Conservation (phyloP, 1,140 invertebrate species). For the Bilobella aurantiaca region DNA sequence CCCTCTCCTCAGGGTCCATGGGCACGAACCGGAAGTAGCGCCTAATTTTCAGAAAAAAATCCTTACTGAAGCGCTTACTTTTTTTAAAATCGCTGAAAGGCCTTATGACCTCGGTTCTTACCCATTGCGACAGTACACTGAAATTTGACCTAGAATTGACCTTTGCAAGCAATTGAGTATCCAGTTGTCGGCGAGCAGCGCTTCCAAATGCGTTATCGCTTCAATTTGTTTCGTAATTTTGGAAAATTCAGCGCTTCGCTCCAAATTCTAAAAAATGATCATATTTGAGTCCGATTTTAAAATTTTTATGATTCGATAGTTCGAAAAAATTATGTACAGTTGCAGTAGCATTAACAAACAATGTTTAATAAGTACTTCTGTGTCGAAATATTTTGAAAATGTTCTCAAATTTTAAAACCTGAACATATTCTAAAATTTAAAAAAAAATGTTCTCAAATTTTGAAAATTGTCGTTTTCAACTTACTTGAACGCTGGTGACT, state of each 20-base stretch:
- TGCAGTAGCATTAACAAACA: too few species aligned
- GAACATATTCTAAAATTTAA: too few species aligned
- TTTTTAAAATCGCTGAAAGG: neutral
- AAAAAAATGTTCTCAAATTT: too few species aligned
- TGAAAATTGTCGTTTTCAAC: too few species aligned
- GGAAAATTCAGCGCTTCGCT: neutral
- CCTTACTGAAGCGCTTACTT: neutral
- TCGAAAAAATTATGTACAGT: too few species aligned
- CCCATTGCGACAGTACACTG: slow-evolving; percentile 1
- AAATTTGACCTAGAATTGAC: neutral
- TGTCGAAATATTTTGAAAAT: too few species aligned
- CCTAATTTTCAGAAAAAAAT: slow-evolving; percentile 2
- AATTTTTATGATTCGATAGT: too few species aligned
- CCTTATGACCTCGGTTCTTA: neutral
- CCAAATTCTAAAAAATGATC: neutral
- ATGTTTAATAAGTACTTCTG: too few species aligned
- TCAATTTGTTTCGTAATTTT: neutral
- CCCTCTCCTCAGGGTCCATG: neutral
- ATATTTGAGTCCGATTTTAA: neutral
- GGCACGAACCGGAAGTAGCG: slow-evolving; percentile 17
- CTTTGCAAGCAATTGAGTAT: neutral
- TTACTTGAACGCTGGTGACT: slow-evolving; percentile 23
- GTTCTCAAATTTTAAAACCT: neutral
- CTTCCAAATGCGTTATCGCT: neutral
- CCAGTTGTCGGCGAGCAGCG: neutral